Conservation (phyloP, 2,888 invertebrate species). For the Allolobophora icterica region DNA sequence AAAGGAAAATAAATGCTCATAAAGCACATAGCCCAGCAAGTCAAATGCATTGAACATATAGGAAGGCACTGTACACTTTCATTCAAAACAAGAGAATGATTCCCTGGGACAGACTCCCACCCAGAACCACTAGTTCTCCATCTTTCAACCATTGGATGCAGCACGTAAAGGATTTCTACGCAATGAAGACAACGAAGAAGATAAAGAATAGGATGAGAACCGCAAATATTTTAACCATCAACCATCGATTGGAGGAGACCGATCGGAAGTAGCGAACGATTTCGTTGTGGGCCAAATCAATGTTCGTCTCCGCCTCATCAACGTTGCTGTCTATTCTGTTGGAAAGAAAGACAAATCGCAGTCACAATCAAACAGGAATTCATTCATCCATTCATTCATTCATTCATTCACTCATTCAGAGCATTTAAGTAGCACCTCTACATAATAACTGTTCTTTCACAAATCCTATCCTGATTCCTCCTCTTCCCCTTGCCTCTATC, state of each 20-base stretch:
- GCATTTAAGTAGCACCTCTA: neutral
- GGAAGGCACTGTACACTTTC: neutral
- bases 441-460: neutral
- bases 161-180: slow-evolving; percentile 61
- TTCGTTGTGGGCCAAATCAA: slow-evolving; percentile 95
- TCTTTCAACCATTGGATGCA: neutral
- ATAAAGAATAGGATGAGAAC: slow-evolving; percentile 98
- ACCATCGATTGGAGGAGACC: slow-evolving; percentile 93
- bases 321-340: slow-evolving; percentile 93
- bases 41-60: neutral
- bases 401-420: too few species aligned
- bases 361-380: neutral
- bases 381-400: too few species aligned
- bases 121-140: neutral
- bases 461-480: too few species aligned
- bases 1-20: too few species aligned
- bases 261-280: slow-evolving; percentile 96
- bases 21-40: neutral
- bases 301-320: slow-evolving; percentile 91
- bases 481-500: too few species aligned
- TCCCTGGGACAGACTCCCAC: neutral
- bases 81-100: too few species aligned
- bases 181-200: slow-evolving; percentile 95
- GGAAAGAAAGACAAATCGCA: slow-evolving; percentile 31
- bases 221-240: slow-evolving; percentile 98